Evolutionary conservation across 2,113 vertebrate genomes (phyloP).

Genomic region (Pterocles orientalis): DNA sequence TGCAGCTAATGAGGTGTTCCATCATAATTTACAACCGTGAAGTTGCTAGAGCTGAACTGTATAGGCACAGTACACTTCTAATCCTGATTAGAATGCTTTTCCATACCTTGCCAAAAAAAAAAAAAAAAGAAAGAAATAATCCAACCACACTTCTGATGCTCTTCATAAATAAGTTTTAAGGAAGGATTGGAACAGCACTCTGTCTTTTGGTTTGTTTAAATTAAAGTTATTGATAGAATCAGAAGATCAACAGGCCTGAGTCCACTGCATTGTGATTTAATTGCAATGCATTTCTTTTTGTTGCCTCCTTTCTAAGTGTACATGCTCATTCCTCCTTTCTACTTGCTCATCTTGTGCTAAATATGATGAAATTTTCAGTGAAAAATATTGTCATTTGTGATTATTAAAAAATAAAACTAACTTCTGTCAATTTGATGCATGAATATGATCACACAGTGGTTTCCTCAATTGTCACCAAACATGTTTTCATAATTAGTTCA

Average conservation of each 20-base stretch:
- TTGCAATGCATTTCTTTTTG: neutral
- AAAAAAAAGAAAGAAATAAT: neutral
- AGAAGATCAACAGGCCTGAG: neutral
- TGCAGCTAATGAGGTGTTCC: conserved; percentile 81
- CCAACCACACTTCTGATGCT: neutral
- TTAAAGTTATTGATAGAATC: neutral
- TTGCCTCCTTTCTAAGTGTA: neutral
- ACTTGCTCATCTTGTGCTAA: neutral
- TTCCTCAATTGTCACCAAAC: conserved; percentile 65
- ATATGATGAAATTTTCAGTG: neutral
- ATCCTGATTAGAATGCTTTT: conserved; percentile 53
- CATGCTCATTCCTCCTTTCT: neutral
- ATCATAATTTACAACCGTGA: conserved; percentile 79
- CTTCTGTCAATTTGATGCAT: conserved; percentile 9
- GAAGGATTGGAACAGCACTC: neutral
- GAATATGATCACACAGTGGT: conserved; percentile 6
- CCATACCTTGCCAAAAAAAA: neutral
- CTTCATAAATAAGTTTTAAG: neutral
- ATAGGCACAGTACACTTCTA: conserved; percentile 72
- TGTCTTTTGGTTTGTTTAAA: neutral
- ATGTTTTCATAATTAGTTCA: conserved; percentile 66
- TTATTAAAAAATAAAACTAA: neutral
- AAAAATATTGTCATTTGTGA: neutral
- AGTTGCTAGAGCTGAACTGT: conserved; percentile 70
- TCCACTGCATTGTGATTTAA: neutral